phyloP scores from a whole-genome alignment of 92 coral and sea anemone genomes.

The Palythoa grandiflora region DNA sequence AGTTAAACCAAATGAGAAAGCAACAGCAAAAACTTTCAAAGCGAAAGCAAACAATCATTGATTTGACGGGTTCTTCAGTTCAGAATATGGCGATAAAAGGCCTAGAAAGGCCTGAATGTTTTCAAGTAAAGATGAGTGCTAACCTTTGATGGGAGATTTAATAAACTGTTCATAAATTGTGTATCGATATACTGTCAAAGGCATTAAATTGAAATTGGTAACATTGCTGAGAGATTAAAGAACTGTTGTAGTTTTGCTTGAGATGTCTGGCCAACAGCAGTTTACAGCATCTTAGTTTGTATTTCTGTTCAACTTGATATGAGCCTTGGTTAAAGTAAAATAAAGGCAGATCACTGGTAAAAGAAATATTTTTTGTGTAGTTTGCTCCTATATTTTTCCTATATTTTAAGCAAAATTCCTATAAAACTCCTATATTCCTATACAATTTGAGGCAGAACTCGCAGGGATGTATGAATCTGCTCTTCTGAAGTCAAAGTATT shows the following conservation, averaged over 20 bases:
- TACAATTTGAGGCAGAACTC: too few species aligned
- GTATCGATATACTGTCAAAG: conserved; percentile 14
- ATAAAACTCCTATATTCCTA: too few species aligned
- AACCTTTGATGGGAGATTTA: too few species aligned
- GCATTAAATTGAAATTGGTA: conserved; percentile 21
- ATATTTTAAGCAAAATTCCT: too few species aligned
- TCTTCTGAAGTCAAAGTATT: too few species aligned
- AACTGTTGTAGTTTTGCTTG: conserved; percentile 8
- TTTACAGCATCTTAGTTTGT: not conserved
- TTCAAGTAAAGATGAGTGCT: conserved; percentile 18
- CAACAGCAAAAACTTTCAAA: conserved; percentile 22
- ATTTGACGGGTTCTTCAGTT: conserved; percentile 20
- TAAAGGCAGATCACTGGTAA: conserved; percentile 26
- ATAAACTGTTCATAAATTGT: conserved; percentile 26
- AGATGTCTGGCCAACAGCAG: conserved; percentile 7
- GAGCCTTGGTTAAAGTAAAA: conserved; percentile 11
- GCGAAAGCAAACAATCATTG: conserved; percentile 24
- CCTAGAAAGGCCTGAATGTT: conserved; percentile 21
- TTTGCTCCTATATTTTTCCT: too few species aligned
- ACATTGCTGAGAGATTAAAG: not conserved
- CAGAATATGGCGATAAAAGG: conserved; percentile 28
- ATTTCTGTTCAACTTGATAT: not conserved
- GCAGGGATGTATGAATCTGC: too few species aligned
- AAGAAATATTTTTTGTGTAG: too few species aligned
- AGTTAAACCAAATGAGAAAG: conserved; percentile 27